These are phyloP conservation scores for Myotis yumanensis DNA, from an alignment of 2,113 vertebrate species.

Conservation along the genomic window DNA sequence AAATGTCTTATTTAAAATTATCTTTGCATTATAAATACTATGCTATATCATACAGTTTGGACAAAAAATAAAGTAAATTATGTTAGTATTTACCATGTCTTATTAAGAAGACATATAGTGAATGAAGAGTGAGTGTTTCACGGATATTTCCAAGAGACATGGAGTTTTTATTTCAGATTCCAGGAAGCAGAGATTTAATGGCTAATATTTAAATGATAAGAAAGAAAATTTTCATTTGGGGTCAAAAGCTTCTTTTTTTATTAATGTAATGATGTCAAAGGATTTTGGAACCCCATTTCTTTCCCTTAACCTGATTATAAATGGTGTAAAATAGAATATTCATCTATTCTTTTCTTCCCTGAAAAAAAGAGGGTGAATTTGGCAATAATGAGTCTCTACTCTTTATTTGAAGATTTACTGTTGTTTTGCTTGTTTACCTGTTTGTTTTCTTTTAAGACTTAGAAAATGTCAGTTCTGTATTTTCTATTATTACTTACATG, in stretches of 20 bases:
- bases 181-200: slow-evolving; percentile 74
- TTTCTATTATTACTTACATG: neutral
- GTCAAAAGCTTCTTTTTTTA: slow-evolving; percentile 69
- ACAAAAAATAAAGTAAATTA: slow-evolving; percentile 19
- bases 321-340: slow-evolving; percentile 64
- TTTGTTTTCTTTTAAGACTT: neutral
- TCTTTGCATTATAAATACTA: neutral
- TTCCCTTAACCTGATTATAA: slow-evolving; percentile 51
- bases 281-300: slow-evolving; percentile 42
- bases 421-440: neutral
- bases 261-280: slow-evolving; percentile 70
- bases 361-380: neutral
- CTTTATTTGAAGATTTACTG: slow-evolving; percentile 2
- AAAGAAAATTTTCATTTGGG: slow-evolving; percentile 68
- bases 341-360: slow-evolving; percentile 42
- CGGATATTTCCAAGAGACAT: slow-evolving; percentile 67
- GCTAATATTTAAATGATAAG: slow-evolving; percentile 72
- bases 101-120: slow-evolving; percentile 28
- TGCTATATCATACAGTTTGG: neutral
- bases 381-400: neutral
- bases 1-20: slow-evolving; percentile 47
- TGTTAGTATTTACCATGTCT: neutral
- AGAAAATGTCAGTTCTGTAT: neutral
- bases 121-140: slow-evolving; percentile 54
- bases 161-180: slow-evolving; percentile 73